A percentile compares a stretch with the other conserved stretches of the same genome.
phyloP scores from a whole-genome alignment of 2,797 vertebrate genomes.

The Benthosema pterotum region DNA sequence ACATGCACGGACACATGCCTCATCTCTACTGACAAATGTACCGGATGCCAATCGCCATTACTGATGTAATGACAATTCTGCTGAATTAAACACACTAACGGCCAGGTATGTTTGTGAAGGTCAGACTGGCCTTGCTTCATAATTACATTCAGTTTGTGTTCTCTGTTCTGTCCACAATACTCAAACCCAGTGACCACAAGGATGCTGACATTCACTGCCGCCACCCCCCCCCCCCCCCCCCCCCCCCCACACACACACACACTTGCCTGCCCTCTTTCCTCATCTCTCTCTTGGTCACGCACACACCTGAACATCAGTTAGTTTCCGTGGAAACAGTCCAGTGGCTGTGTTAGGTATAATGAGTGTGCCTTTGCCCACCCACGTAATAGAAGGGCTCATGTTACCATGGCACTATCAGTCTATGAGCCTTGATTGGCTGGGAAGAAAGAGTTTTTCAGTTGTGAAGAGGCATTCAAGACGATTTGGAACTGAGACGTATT shows the following conservation, averaged over 20 bases:
- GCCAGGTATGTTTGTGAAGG: constrained; percentile 28
- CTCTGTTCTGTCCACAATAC: constrained; percentile 16
- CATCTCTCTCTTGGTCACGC: not conserved
- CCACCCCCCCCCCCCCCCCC: constrained; percentile 13
- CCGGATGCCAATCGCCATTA: not conserved
- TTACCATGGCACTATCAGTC: constrained; percentile 70
- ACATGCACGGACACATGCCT: no score
- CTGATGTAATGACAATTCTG: constrained; percentile 24
- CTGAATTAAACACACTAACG: constrained; percentile 12
- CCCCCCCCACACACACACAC: constrained; percentile 14
- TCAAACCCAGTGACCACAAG: constrained; percentile 49
- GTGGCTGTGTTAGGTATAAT: constrained; percentile 66
- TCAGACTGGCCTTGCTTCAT: constrained; percentile 37
- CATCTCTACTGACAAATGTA: not conserved
- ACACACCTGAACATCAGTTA: constrained; percentile 57
- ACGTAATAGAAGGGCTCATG: constrained; percentile 61
- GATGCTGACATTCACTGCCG: constrained; percentile 6
- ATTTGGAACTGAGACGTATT: constrained; percentile 3
- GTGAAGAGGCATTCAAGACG: constrained; percentile 1
- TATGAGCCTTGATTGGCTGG: constrained; percentile 51
- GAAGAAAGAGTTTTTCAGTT: constrained; percentile 29
- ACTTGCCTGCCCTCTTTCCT: constrained; percentile 23
- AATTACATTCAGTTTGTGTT: constrained; percentile 42
- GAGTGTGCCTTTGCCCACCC: constrained; percentile 67
- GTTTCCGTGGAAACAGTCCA: constrained; percentile 85